A percentile compares a stretch with the other conserved stretches of the same genome.
Conservation (phyloP, 2,113 vertebrate species). For the Sinocyclocheilus grahami region DNA sequence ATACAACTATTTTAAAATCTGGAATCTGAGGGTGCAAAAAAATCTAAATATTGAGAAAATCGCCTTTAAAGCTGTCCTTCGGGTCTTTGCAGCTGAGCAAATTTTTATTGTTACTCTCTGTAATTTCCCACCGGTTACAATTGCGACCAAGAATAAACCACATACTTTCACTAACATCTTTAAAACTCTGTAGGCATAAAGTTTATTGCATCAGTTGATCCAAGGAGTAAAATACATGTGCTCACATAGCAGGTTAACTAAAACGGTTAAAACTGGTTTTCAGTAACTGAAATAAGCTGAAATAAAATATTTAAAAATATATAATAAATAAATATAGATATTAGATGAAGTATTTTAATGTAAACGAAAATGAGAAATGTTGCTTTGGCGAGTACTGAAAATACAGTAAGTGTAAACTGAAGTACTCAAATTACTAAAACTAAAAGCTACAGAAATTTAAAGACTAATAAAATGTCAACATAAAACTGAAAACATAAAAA, state of each 20-base stretch:
- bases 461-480: neutral
- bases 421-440: neutral
- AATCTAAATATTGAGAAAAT: no score
- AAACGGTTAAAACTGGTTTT: neutral
- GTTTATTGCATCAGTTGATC: neutral
- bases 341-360: neutral
- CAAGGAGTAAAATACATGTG: neutral
- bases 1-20: no score
- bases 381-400: neutral
- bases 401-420: neutral
- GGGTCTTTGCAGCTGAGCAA: conserved; percentile 5
- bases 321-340: neutral
- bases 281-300: neutral
- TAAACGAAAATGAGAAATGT: neutral
- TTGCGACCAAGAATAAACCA: neutral
- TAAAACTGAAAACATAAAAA: neutral
- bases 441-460: neutral
- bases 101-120: neutral
- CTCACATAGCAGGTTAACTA: neutral
- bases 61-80: neutral
- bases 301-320: neutral
- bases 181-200: neutral
- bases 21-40: no score
- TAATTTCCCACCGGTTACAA: neutral
- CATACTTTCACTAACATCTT: neutral